Conservation (phyloP, 2,888 invertebrate species). For the Pimpla rufipes region DNA sequence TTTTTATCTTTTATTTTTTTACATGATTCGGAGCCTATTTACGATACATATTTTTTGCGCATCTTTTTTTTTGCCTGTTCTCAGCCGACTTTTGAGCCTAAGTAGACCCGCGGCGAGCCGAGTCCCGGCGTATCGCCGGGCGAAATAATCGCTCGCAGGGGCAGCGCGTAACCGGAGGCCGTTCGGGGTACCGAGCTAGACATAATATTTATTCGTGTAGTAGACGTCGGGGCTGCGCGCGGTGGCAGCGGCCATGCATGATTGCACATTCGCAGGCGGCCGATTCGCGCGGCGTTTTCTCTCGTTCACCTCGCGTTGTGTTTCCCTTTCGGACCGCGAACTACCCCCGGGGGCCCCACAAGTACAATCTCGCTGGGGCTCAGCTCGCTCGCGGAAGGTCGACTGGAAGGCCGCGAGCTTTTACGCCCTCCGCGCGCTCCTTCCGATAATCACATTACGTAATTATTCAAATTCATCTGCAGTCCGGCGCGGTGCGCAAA, state of each 20-base stretch:
- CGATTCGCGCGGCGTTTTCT: slow-evolving; percentile 16
- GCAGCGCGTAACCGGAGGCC: slow-evolving; percentile 72
- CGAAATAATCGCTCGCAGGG: slow-evolving; percentile 69
- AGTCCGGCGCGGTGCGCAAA: neutral
- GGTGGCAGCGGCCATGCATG: neutral
- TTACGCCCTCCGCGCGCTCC: neutral
- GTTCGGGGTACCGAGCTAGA: slow-evolving; percentile 71
- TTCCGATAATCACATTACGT: neutral
- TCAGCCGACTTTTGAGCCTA: neutral
- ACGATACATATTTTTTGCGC: neutral
- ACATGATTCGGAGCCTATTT: too few relatives aligned
- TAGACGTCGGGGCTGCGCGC: slow-evolving; percentile 4
- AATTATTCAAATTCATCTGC: neutral
- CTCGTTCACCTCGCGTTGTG: slow-evolving; percentile 4
- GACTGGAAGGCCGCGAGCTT: slow-evolving; percentile 70
- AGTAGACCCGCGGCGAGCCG: slow-evolving; percentile 1
- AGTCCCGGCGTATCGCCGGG: neutral
- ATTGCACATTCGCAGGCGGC: neutral
- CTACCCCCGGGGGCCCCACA: slow-evolving; percentile 55
- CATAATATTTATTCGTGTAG: slow-evolving; percentile 76
- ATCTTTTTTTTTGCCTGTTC: neutral
- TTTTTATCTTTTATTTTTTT: too few relatives aligned
- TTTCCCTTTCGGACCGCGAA: slow-evolving; percentile 54
- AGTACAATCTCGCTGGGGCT: neutral
- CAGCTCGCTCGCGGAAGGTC: slow-evolving; percentile 71